Base-by-base conservation (phyloP, 2,888 invertebrate genomes). In the Drosophila demipolita region DNA sequence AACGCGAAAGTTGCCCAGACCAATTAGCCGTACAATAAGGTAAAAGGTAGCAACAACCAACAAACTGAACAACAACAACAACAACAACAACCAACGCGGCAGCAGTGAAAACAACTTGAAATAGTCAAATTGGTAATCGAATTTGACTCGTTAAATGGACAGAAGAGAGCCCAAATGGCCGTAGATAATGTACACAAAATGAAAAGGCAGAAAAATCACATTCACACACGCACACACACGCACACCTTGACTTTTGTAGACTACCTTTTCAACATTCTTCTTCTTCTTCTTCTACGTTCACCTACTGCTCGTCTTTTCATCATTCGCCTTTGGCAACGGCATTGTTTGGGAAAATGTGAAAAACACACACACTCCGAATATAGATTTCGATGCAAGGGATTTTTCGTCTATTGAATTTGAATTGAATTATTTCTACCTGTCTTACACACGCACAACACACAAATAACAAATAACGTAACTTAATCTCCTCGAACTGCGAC, bases 71-170 rank as follows among this genome's bases (percentile, higher is more conserved):
- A 60, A 55, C 42, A 29, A 6, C 29, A 61, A 36, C 50, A 40
- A 15, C 23, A 67, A 33, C 42, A 45, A 38, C 23, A 33, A 42
- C 49, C 63, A 63, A 45, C 8, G 45, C 68, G 67, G 68, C 79
- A 49, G 68, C 70, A 75, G 67, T 54, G 64, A 89, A 67, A 84
- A 82, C 85, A 78, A 78, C 84, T 87, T 87, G 62, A 78, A 89
- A 82, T 83, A 89, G 75, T 83, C 81, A 89, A 89, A 83, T 87
- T 81, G 89, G 85, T 82, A 75, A 87, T 87, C 78, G 85, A 87
- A 83, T 66, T 73, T 57, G 53, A 65, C 49, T 48, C 57, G 55
- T 60, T 65, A 52, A 68, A 53, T 50, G 59, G 40, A n/a, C 54
- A 26, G 23, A 36, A 54, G n/a, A 45, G 20, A 20, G n/a, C 33